A percentile compares a stretch with the other conserved stretches of the same genome.
Conservation (phyloP, 2,113 vertebrate species). For the Campylorhamphus procurvoides region DNA sequence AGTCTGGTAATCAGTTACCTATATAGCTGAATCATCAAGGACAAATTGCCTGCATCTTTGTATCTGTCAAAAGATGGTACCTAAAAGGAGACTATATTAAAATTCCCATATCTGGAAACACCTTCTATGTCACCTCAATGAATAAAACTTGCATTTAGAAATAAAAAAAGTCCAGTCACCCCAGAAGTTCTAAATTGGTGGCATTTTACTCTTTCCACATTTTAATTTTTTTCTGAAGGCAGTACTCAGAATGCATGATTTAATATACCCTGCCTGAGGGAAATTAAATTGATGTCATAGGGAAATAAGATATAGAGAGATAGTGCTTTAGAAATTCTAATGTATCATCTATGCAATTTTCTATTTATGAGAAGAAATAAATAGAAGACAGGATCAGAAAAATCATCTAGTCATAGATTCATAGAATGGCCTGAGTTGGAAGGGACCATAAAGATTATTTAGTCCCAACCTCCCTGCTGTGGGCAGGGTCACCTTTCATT, state of each 20-base stretch:
- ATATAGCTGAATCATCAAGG: background rate
- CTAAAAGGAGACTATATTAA: background rate
- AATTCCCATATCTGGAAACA: background rate
- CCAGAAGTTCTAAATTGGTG: background rate
- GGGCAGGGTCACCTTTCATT: background rate
- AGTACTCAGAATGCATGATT: background rate
- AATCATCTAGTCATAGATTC: background rate
- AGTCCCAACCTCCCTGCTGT: background rate
- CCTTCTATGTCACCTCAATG: background rate
- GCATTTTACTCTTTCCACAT: background rate
- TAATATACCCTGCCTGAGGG: background rate
- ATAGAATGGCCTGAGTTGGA: background rate
- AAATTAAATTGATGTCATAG: background rate
- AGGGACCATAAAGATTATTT: background rate
- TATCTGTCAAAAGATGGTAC: background rate
- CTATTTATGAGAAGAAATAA: background rate
- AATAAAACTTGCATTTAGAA: background rate
- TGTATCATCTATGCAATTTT: background rate
- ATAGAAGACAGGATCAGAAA: background rate
- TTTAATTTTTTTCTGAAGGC: background rate
- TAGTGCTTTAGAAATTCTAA: background rate
- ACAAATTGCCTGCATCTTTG: background rate
- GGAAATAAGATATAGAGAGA: background rate
- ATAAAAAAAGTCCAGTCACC: background rate
- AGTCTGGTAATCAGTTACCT: background rate